Evolutionary conservation across 1,140 invertebrate genomes (phyloP).

Genomic region (Scylla paramamosain): DNA sequence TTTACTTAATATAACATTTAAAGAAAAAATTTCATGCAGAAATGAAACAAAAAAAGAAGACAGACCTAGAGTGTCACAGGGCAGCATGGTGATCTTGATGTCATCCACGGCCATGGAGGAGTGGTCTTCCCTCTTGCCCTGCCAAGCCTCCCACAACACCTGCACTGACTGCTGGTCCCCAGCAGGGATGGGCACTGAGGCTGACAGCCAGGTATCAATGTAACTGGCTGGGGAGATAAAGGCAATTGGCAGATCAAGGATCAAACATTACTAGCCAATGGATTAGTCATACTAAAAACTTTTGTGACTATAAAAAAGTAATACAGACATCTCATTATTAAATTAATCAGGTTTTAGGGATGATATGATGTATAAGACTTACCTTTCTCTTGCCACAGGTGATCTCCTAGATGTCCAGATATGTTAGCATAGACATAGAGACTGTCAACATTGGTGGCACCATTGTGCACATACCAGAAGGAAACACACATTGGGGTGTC

Average conservation of each 20-base stretch:
- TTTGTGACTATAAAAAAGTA: neutral
- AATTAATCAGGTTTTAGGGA: too few relatives aligned
- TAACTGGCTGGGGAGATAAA: constrained; percentile 38
- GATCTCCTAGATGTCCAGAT: neutral
- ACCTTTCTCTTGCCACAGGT: constrained; percentile 52
- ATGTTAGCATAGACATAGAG: constrained; percentile 53
- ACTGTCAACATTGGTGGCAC: constrained; percentile 32
- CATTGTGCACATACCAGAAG: constrained; percentile 65
- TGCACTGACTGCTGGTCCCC: constrained; percentile 9
- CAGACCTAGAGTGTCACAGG: constrained; percentile 43
- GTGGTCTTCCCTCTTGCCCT: constrained; percentile 24
- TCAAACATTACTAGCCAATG: too few relatives aligned
- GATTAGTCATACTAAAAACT: too few relatives aligned
- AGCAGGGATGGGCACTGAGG: constrained; percentile 55
- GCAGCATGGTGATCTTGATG: constrained; percentile 24
- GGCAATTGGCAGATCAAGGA: neutral
- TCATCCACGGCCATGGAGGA: constrained; percentile 54
- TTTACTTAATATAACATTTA: neutral
- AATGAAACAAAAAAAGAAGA: neutral
- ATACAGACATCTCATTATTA: too few relatives aligned
- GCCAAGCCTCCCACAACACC: constrained; percentile 44
- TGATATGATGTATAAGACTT: neutral
- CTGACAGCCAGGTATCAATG: constrained; percentile 45
- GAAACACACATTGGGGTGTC: constrained; percentile 32
- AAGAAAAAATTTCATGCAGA: too few relatives aligned